Evolutionary conservation across 2,797 vertebrate genomes (phyloP).

Genomic region (Onychomys leucogaster): DNA sequence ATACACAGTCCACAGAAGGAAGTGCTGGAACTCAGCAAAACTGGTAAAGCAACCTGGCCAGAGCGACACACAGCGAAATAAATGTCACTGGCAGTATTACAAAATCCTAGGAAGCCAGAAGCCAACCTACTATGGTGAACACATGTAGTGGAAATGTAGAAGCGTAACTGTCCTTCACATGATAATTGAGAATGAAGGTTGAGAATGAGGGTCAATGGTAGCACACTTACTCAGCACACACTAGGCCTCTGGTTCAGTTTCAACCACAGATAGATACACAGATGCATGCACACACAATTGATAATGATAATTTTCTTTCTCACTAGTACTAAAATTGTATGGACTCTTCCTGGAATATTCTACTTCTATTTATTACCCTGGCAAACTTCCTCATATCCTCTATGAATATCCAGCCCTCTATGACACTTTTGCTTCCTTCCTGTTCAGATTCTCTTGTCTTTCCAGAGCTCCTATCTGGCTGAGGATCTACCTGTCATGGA

Average conservation of each 20-base stretch:
- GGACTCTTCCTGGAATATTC: background rate
- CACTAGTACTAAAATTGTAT: background rate
- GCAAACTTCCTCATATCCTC: background rate
- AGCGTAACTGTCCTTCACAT: background rate
- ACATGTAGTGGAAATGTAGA: background rate
- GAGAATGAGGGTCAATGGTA: background rate
- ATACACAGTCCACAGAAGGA: background rate
- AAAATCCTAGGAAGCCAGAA: background rate
- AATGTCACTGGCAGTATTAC: background rate
- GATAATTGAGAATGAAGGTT: background rate
- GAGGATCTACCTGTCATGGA: background rate
- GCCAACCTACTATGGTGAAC: background rate
- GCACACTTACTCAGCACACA: background rate
- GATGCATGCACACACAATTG: background rate
- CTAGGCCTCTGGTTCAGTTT: background rate
- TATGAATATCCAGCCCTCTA: background rate
- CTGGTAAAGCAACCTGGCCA: background rate
- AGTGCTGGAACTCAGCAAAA: background rate
- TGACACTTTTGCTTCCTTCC: background rate
- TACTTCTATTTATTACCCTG: background rate
- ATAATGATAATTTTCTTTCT: background rate
- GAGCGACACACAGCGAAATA: background rate
- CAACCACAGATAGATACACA: background rate
- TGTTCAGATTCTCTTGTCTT: background rate
- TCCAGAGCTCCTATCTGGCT: background rate